Base-by-base conservation (phyloP, 2,888 invertebrate genomes). In the Macaria notata region DNA sequence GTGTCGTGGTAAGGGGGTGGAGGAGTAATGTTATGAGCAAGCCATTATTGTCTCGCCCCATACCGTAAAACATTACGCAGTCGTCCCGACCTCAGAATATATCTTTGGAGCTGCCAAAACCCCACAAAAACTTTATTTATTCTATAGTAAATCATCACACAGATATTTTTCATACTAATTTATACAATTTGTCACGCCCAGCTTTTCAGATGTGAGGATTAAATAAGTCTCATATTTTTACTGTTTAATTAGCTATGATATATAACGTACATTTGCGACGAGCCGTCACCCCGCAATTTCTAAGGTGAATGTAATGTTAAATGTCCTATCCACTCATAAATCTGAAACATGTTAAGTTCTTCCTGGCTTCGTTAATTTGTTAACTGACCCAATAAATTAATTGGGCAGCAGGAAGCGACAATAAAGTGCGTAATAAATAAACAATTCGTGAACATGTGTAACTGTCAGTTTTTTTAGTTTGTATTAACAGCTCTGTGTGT, bases 11-110 rank as follows among this genome's bases (percentile, higher is more conserved):
- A 86, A 84, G 69, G 72, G 76, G 86, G 79, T 75, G 84, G 86
- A 89, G 88, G 91, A 91, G 91, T 91, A 86, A 91, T 91, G 91
- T 91, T 91, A 91, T 91, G 91, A 91, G 91, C 90, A 86, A 88
- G 82, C 90, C 91, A 91, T 91, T 91, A 91, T 91, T 91, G 91
- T 91, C 90, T 90, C 89, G 86, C 86, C 86, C 89, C 87, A 91
- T 91, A 89, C 90, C 90, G 90, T 91, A 91, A 90, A 91, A 87
- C 89, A 90, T 90, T 89, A 90, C 88, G 86, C 82, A 90, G 88
- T 83, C 81, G 83, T 81, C 76, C 80, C 83, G 82, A 79, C 80
- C 80, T 79, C 74, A 76, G 72, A 68, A 73, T 73, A 84, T 81
- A 76, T 72, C 80, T 76, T 75, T 68, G 66, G 88, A 89, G 90